phyloP scores from a whole-genome alignment of 2,888 invertebrate genomes.

The Drosophila nr. medialis region DNA sequence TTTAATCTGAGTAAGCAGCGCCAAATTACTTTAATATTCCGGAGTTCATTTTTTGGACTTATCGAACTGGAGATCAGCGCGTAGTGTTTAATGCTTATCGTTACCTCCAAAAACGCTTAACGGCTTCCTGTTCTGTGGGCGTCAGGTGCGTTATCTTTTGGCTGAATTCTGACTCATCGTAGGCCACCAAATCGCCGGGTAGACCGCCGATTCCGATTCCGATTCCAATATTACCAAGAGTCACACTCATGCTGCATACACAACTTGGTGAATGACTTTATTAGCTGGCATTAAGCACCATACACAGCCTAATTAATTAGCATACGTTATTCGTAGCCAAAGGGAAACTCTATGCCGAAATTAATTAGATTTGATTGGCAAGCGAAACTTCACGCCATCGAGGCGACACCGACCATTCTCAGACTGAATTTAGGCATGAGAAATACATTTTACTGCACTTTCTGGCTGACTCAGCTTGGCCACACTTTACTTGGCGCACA shows the following conservation, averaged over 20 bases:
- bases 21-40: slow-evolving; percentile 38
- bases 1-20: slow-evolving; percentile 31
- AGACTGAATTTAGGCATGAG: slow-evolving; percentile 15
- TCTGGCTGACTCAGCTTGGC: slow-evolving; percentile 48
- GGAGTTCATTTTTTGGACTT: neutral
- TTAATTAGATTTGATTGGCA: slow-evolving; percentile 61
- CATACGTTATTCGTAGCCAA: slow-evolving; percentile 45
- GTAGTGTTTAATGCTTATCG: slow-evolving; percentile 39
- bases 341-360: slow-evolving; percentile 51
- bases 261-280: slow-evolving; percentile 33
- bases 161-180: slow-evolving; percentile 75
- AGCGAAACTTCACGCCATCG: slow-evolving; percentile 36
- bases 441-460: slow-evolving; percentile 31
- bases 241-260: slow-evolving; percentile 58
- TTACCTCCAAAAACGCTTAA: slow-evolving; percentile 82
- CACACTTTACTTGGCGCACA: slow-evolving; percentile 30
- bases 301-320: slow-evolving; percentile 46
- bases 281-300: slow-evolving; percentile 20
- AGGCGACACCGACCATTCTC: slow-evolving; percentile 33
- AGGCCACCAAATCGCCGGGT: slow-evolving; percentile 41
- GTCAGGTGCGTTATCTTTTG: slow-evolving; percentile 78
- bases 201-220: slow-evolving; percentile 11
- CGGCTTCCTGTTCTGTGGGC: slow-evolving; percentile 81
- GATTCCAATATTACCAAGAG: slow-evolving; percentile 28
- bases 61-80: slow-evolving; percentile 6